These are phyloP conservation scores for Drosophila saltans DNA, from an alignment of 1,140 invertebrate genomes.

Conservation along the genomic window DNA sequence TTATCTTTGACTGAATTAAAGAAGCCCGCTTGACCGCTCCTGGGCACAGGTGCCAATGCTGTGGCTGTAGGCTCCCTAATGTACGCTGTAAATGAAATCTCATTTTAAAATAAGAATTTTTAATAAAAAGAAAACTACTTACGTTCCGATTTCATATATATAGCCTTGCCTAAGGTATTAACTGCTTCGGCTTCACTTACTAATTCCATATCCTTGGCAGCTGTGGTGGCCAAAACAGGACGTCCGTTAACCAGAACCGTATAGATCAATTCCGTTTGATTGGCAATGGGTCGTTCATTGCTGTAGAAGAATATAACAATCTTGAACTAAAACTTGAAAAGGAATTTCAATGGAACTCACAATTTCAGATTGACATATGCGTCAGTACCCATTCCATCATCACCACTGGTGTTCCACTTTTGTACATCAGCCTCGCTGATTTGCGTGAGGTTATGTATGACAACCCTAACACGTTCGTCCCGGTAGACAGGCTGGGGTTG, in stretches of 20 bases:
- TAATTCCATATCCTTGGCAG: conserved; percentile 90
- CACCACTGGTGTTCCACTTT: conserved; percentile 57
- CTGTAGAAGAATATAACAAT: conserved; percentile 32
- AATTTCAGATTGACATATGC: conserved; percentile 80
- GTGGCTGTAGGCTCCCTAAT: conserved; percentile 86
- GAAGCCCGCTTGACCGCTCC: conserved; percentile 86
- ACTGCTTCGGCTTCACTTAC: conserved; percentile 89
- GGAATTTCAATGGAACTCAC: conserved; percentile 42
- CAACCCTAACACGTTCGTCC: conserved; percentile 78
- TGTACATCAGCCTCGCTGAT: conserved; percentile 75
- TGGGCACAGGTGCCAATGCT: conserved; percentile 86
- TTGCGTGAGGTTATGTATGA: conserved; percentile 84
- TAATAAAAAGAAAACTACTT: conserved; percentile 72
- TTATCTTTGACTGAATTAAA: conserved; percentile 85
- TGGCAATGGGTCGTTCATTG: conserved; percentile 70
- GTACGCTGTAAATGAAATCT: conserved; percentile 85
- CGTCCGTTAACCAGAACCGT: conserved; percentile 90
- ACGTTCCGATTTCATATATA: conserved; percentile 94
- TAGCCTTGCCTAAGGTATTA: conserved; percentile 88
- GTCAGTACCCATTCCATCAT: conserved; percentile 43
- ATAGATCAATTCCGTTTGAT: conserved; percentile 87
- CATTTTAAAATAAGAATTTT: too few relatives aligned
- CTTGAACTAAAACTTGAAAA: background rate
- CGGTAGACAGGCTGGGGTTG: conserved; percentile 52
- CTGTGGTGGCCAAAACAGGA: conserved; percentile 90